These are phyloP conservation scores for Microplitis mediator DNA, from an alignment of 1,140 invertebrate genomes.

Conservation along the genomic window DNA sequence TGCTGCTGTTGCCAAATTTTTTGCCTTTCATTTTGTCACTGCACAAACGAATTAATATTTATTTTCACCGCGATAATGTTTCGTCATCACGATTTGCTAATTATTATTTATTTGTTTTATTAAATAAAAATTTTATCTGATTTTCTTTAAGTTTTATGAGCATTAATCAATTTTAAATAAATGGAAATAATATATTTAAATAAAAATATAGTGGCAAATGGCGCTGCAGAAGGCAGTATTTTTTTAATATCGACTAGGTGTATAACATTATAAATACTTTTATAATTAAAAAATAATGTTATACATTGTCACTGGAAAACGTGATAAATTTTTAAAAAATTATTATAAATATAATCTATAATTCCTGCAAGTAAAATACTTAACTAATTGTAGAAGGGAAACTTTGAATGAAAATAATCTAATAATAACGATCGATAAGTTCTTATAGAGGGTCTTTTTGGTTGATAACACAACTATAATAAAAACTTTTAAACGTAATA, in stretches of 20 bases:
- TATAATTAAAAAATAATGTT: constrained; percentile 17
- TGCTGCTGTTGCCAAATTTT: constrained; percentile 38
- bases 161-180: not conserved
- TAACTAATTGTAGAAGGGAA: constrained; percentile 7
- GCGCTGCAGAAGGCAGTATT: constrained; percentile 27
- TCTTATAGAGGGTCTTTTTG: not conserved
- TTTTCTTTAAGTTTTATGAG: not conserved
- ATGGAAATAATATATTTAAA: not conserved
- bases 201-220: constrained; percentile 23
- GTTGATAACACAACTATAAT: constrained; percentile 16
- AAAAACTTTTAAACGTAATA: constrained; percentile 35
- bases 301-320: constrained; percentile 43
- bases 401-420: not conserved
- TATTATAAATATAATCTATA: too few species aligned
- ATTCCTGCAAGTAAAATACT: too few species aligned
- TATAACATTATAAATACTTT: constrained; percentile 18
- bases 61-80: not conserved
- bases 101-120: not conserved
- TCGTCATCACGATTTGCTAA: not conserved
- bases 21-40: constrained; percentile 15
- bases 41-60: not conserved
- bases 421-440: not conserved
- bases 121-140: not conserved
- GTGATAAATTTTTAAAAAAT: not conserved
- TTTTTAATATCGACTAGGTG: constrained; percentile 20